These are phyloP conservation scores for Coelopa pilipes DNA, from an alignment of 2,888 invertebrate species.

Conservation along the genomic window DNA sequence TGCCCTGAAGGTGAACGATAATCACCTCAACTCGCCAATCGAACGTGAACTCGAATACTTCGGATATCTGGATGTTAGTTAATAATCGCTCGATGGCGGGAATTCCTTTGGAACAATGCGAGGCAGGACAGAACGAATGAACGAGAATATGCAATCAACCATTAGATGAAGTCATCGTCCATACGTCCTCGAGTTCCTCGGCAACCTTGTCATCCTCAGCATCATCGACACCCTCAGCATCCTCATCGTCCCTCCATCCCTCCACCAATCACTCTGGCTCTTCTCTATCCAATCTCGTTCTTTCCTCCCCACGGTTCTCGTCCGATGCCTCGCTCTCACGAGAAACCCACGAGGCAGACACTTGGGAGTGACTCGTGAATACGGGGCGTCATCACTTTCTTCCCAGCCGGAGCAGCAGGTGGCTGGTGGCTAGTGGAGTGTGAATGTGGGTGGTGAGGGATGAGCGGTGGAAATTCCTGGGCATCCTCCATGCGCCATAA, in stretches of 20 bases:
- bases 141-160: conserved; percentile 3
- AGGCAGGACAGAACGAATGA: neutral
- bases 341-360: too few relatives aligned
- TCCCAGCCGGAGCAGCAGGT: neutral
- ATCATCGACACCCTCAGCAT: neutral
- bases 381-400: conserved; percentile 11
- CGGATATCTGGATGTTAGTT: neutral
- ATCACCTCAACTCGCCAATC: too few relatives aligned
- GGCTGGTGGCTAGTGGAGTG: neutral
- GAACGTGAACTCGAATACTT: neutral
- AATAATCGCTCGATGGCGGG: conserved; percentile 1
- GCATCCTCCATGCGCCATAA: conserved; percentile 4
- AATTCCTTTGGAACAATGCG: conserved; percentile 1
- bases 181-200: neutral
- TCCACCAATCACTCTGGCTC: too few relatives aligned
- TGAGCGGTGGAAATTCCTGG: too few relatives aligned
- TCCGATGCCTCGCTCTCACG: too few relatives aligned
- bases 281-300: too few relatives aligned
- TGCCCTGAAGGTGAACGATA: too few relatives aligned
- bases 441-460: too few relatives aligned
- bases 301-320: too few relatives aligned
- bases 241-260: too few relatives aligned
- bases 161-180: conserved; percentile 10
- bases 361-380: too few relatives aligned
- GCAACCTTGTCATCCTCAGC: neutral